Evolutionary conservation across 2,888 invertebrate genomes (phyloP).

Genomic region (Brenthis hecate): DNA sequence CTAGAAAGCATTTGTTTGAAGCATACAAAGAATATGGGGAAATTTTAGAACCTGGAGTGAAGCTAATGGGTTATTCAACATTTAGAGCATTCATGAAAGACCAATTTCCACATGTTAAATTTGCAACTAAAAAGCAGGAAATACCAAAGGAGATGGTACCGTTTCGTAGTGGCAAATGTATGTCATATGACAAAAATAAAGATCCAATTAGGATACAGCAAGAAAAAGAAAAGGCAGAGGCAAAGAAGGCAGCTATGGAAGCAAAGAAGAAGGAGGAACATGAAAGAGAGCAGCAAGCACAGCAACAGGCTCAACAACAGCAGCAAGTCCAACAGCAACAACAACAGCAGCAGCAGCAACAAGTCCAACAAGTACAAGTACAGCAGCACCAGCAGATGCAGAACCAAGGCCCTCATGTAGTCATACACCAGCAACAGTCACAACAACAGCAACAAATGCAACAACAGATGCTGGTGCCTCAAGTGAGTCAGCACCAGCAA

Average conservation of each 20-base stretch:
- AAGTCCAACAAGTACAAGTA: conserved; percentile 70
- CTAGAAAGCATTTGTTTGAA: conserved; percentile 87
- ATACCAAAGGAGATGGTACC: conserved; percentile 75
- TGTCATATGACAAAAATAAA: conserved; percentile 79
- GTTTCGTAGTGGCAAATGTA: conserved; percentile 80
- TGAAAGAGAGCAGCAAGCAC: conserved; percentile 69
- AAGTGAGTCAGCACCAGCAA: conserved; percentile 78
- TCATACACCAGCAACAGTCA: conserved; percentile 71
- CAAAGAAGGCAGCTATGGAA: conserved; percentile 77
- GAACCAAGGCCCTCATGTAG: conserved; percentile 66
- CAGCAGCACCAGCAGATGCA: conserved; percentile 75
- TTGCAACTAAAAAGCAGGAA: conserved; percentile 84
- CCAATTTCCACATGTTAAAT: conserved; percentile 90
- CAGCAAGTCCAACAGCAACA: conserved; percentile 61
- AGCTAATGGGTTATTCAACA: conserved; percentile 90
- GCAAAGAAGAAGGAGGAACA: conserved; percentile 78
- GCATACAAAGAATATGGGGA: conserved; percentile 88
- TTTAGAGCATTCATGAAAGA: conserved; percentile 91
- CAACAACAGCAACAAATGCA: conserved; percentile 66
- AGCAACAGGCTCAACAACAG: conserved; percentile 64
- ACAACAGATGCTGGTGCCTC: conserved; percentile 77
- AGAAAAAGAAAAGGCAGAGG: conserved; percentile 76
- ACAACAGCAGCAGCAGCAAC: conserved; percentile 63
- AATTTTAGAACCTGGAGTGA: conserved; percentile 86
- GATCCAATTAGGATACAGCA: conserved; percentile 76